Evolutionary conservation across 2,888 invertebrate species (phyloP), one percentile per base, ranked within the genome.

Genomic region (Hypselothyrea guttata): DNA sequence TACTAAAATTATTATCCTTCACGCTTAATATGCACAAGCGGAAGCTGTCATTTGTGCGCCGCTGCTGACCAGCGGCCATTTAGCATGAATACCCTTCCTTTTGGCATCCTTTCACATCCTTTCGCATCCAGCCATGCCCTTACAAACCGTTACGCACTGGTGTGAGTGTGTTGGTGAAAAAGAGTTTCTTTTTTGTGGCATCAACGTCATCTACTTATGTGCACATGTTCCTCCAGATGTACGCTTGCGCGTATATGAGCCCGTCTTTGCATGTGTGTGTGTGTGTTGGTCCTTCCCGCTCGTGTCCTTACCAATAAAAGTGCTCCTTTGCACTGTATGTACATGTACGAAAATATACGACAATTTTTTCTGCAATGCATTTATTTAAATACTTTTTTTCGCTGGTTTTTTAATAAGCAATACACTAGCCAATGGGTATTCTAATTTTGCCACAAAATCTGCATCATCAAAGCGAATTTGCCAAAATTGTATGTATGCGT

Each of bases 21-120:
- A 81, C 73, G 84, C 83, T 84, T 83, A 84, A 81, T 84, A 84
- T 84, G 81, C 84, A 83, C 63, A 78, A 83, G 76, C 84, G 84
- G 84, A 84, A 84, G 83, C 81, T 81, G 76, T 83, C 84, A 84
- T 84, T 84, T 83, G 83, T 83, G 74, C 78, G 81, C 74, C 77
- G 79, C 57, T 66, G 75, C 73, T 81, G 78, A 75, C 78, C 74
- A 74, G 69, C 73, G 75, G 73, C 78, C 81, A 78, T 78, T 81
- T 78, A 81, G 78, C 77, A 75, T 73, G 63, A 52, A 42, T 48
- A 45, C 16, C 18, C 27, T 18, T 12, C 33, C 35, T 5, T 2
- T 3, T 2, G 9, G n/a, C n/a, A n/a, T n/a, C 33, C 18, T 7
- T 7, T 16, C 15, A 30, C 15, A 16, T 37, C 4, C 12, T 7